Percentiles rank a stretch among this genome's conserved stretches.
Evolutionary conservation across 2,113 vertebrate species (phyloP).

Genomic region (Nematolebias whitei): DNA sequence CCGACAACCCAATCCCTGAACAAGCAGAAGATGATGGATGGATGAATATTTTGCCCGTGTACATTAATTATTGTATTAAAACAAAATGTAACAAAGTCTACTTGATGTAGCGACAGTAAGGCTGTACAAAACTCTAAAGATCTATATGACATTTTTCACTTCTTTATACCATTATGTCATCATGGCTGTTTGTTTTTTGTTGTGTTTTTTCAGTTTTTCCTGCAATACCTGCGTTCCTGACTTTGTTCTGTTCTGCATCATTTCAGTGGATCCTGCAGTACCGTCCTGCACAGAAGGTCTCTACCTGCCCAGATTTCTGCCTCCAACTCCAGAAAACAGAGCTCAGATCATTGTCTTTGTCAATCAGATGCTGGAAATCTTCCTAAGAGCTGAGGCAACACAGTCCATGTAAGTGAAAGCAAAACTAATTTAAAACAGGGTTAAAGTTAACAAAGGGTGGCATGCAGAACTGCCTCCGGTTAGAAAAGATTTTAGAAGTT

Average conservation of each 20-base stretch:
- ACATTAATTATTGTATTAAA: background rate
- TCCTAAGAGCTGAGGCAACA: background rate
- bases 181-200: background rate
- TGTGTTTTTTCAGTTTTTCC: too few species aligned
- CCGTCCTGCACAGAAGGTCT: constrained; percentile 16
- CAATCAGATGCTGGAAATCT: constrained; percentile 29
- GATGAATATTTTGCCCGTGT: too few species aligned
- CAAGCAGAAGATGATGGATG: too few species aligned
- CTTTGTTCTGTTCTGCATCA: too few species aligned
- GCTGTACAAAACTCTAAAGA: too few species aligned
- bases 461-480: background rate
- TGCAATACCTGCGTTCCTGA: too few species aligned
- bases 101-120: background rate
- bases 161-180: background rate
- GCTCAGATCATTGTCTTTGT: constrained; percentile 1
- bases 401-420: constrained; percentile 2
- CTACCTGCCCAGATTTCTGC: constrained; percentile 44
- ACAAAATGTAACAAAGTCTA: background rate
- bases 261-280: constrained; percentile 7
- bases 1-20: too few species aligned
- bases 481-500: background rate
- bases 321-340: constrained; percentile 40
- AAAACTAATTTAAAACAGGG: background rate
- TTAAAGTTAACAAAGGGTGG: background rate
- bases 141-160: too few species aligned